Evolutionary conservation across 2,888 invertebrate species (phyloP).

Genomic region (Agriotes lineatus): DNA sequence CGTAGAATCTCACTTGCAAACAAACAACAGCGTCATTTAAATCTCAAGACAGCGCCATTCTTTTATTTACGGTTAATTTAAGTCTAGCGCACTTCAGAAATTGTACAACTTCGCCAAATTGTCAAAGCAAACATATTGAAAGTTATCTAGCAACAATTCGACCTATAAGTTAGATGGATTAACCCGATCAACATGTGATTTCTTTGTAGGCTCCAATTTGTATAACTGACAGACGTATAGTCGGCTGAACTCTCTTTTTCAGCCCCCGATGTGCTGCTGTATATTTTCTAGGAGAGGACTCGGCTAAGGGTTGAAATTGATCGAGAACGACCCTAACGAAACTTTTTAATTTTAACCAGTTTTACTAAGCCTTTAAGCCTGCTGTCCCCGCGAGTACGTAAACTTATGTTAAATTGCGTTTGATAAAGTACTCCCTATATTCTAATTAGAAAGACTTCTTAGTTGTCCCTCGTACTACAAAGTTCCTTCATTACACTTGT

Average conservation of each 20-base stretch:
- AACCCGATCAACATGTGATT: background rate
- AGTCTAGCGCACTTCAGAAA: too few species aligned
- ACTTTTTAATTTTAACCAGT: conserved; percentile 17
- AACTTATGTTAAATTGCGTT: conserved; percentile 26
- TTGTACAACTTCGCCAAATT: too few species aligned
- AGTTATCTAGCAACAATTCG: too few species aligned
- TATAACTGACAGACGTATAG: background rate
- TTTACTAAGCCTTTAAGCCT: conserved; percentile 13
- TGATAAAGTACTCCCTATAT: conserved; percentile 27
- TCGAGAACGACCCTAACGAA: conserved; percentile 4
- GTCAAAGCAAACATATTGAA: too few species aligned
- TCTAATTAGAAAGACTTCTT: conserved; percentile 32
- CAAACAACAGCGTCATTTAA: too few species aligned
- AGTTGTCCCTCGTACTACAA: conserved; percentile 26
- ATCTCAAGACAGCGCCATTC: too few species aligned
- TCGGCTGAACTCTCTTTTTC: background rate
- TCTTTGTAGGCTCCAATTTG: background rate
- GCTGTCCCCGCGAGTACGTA: conserved; percentile 16
- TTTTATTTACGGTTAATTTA: too few species aligned
- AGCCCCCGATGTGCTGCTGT: background rate
- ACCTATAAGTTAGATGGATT: background rate
- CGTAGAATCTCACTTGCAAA: too few species aligned
- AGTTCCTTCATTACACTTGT: conserved; percentile 28
- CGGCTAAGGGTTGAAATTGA: conserved; percentile 12
- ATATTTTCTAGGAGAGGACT: background rate